These are phyloP conservation scores for Gonioctena quinquepunctata DNA, from an alignment of 1,140 invertebrate species.

Conservation along the genomic window DNA sequence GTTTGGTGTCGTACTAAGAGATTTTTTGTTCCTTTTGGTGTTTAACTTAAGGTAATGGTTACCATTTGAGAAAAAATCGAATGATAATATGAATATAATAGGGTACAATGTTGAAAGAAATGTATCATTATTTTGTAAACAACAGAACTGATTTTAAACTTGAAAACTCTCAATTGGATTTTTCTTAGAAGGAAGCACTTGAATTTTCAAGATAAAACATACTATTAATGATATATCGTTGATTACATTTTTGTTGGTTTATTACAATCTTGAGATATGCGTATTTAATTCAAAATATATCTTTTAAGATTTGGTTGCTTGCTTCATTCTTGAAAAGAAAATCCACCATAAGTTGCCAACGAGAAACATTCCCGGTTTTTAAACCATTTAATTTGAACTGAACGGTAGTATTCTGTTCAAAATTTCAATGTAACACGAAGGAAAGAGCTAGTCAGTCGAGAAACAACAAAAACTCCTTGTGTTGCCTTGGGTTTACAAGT, in stretches of 20 bases:
- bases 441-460: neutral
- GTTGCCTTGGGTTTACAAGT: no score
- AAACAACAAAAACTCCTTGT: no score
- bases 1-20: slow-evolving; percentile 31
- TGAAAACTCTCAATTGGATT: no score
- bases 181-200: neutral
- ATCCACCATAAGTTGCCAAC: neutral
- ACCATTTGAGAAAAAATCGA: slow-evolving; percentile 22
- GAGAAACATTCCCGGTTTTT: neutral
- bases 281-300: no score
- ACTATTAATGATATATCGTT: neutral
- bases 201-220: neutral
- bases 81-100: neutral
- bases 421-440: neutral
- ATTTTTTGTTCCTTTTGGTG: slow-evolving; percentile 38
- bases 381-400: neutral
- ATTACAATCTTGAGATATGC: no score
- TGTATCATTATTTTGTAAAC: slow-evolving; percentile 2
- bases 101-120: slow-evolving; percentile 1
- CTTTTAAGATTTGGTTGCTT: neutral
- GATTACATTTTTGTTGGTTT: neutral
- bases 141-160: neutral
- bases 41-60: slow-evolving; percentile 28
- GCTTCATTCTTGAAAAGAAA: neutral
- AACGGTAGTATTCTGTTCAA: neutral